Conservation (phyloP, 2,888 invertebrate genomes). For the Brassicogethes aeneus region DNA sequence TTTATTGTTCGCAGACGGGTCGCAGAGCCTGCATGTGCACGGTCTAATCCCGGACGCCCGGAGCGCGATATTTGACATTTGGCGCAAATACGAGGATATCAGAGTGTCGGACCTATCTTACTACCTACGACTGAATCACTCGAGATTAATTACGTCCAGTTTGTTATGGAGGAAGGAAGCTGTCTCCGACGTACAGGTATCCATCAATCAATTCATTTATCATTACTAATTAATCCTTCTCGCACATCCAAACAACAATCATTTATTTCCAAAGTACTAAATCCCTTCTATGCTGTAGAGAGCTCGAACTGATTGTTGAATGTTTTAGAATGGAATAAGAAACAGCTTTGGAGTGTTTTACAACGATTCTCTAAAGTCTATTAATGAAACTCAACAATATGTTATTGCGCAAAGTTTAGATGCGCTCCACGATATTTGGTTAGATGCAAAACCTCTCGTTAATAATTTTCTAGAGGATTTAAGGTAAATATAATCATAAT, state of each 20-base stretch:
- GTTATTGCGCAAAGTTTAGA: conserved; percentile 61
- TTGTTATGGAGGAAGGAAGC: conserved; percentile 73
- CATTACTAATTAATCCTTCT: background rate
- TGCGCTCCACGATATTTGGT: conserved; percentile 63
- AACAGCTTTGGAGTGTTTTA: conserved; percentile 42
- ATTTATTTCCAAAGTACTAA: conserved; percentile 11
- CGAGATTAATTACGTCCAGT: conserved; percentile 69
- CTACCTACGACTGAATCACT: conserved; percentile 75
- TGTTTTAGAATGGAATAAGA: conserved; percentile 41
- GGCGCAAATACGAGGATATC: conserved; percentile 76
- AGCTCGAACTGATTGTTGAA: too few relatives aligned
- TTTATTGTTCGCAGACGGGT: conserved; percentile 44
- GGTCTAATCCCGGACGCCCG: conserved; percentile 70
- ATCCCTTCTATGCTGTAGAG: too few relatives aligned
- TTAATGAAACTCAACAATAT: conserved; percentile 58
- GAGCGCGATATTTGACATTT: conserved; percentile 65
- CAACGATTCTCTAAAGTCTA: conserved; percentile 42
- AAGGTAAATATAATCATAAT: conserved; percentile 32
- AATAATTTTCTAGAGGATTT: conserved; percentile 64
- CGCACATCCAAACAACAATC: too few relatives aligned
- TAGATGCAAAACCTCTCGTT: conserved; percentile 62
- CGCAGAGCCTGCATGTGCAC: conserved; percentile 60
- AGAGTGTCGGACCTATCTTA: conserved; percentile 69
- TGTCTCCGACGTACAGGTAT: conserved; percentile 50
- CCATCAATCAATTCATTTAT: background rate